Evolutionary conservation across 2,113 vertebrate genomes (phyloP).

Genomic region (Diadophis punctatus): DNA sequence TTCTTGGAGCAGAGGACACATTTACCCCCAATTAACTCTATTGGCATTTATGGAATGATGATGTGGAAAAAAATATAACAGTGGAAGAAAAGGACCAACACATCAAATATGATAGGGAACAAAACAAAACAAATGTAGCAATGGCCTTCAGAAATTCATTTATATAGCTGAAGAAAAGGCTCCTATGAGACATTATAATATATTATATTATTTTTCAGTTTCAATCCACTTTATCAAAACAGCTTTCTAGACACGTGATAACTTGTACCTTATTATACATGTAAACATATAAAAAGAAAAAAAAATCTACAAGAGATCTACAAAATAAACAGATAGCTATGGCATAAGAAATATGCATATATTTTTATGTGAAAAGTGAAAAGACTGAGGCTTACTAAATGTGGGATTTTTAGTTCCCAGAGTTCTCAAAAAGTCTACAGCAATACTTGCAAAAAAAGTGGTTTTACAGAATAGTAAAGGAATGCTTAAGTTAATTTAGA

Average conservation of each 20-base stretch:
- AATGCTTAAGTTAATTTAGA: not conserved
- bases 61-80: not conserved
- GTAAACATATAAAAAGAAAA: not conserved
- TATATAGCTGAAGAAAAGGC: not conserved
- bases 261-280: not conserved
- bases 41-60: not conserved
- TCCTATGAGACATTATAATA: not conserved
- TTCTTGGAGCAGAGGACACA: not conserved
- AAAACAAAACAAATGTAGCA: not conserved
- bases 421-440: not conserved
- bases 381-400: not conserved
- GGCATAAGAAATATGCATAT: not conserved
- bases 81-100: not conserved
- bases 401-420: not conserved
- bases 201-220: not conserved
- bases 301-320: not conserved
- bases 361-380: not conserved
- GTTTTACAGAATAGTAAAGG: not conserved
- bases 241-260: not conserved
- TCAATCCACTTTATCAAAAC: not conserved
- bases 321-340: not conserved
- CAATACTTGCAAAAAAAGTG: not conserved
- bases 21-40: not conserved
- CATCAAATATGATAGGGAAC: not conserved
- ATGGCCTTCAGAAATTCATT: not conserved